Conservation (phyloP, 2,113 vertebrate genomes). For the Tautogolabrus adspersus region DNA sequence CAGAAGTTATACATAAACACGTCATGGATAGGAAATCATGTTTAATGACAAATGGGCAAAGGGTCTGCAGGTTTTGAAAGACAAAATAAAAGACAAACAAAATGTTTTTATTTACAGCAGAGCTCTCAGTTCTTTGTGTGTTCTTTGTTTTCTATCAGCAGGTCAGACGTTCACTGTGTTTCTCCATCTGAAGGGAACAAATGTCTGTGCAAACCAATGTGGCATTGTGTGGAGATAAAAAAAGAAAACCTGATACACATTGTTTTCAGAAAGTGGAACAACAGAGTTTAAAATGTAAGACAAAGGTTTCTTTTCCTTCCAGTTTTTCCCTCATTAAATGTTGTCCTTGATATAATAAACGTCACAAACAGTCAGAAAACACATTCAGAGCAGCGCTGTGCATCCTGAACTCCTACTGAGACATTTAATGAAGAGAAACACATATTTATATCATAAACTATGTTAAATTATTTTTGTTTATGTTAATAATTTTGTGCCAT, state of each 20-base stretch:
- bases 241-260: slow-evolving; percentile 62
- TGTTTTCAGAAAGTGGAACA: slow-evolving; percentile 47
- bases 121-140: background rate
- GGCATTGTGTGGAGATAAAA: slow-evolving; percentile 62
- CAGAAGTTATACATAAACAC: slow-evolving; percentile 1
- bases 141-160: slow-evolving; percentile 43
- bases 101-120: too few relatives aligned
- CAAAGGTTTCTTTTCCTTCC: slow-evolving; percentile 32
- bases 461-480: too few relatives aligned
- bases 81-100: background rate
- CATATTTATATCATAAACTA: too few relatives aligned
- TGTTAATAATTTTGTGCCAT: too few relatives aligned
- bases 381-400: too few relatives aligned
- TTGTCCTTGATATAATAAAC: slow-evolving; percentile 17
- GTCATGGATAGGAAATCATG: background rate
- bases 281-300: slow-evolving; percentile 30
- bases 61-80: background rate
- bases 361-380: slow-evolving; percentile 4
- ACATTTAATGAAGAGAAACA: too few relatives aligned
- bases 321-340: slow-evolving; percentile 37
- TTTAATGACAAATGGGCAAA: background rate
- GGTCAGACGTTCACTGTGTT: slow-evolving; percentile 65
- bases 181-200: slow-evolving; percentile 51
- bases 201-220: slow-evolving; percentile 53
- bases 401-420: too few relatives aligned